Evolutionary conservation across 1,140 invertebrate species (phyloP), one percentile per base, ranked within the genome.

Genomic region (Camponotus vicinus): DNA sequence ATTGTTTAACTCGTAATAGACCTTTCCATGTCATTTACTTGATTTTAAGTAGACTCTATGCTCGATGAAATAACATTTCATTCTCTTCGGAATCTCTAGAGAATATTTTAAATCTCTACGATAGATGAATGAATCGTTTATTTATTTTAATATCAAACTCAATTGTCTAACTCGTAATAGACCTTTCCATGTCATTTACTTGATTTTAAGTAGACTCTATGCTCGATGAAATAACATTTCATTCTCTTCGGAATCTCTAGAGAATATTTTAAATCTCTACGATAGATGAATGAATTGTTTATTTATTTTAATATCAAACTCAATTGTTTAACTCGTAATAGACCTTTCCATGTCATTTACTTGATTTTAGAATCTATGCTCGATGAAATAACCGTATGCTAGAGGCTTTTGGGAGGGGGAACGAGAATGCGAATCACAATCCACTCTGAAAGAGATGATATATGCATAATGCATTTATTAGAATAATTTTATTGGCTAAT

Each of bases 401-500:
- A 13, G 15, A 52, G 4, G 18, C 49, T 52, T 52, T 27, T 27
- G 27, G 27, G 27, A 27, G 27, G 27, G 27, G 27, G 27, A 15
- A 0, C 18, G 11, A 49, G 45, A 49, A 52, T 52, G 18, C 3
- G 4, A 52, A 52, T 52, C 49, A 15, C 13, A 3, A 49, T 15
- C 13, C 13, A 15, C 13, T 49, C 45, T 49, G 13, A 18, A 52
- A 52, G 15, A 52, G 49, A 52, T 18, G 49, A 52, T 52, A 52
- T 5, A 13, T 49, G 15, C 45, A 13, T 13, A 15, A 3, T 15
- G 13, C 52, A n/a, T 32, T 34, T 64, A 27, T 76, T 55, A 40
- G n/a, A 40, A 77, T 61, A 77, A 49, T 49, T 79, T 64, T 34
- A 37, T 52, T 42, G 18, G 13, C 21, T 42, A 34, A 79, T 79